These are phyloP conservation scores for Diacarnus erythraeanus DNA, from an alignment of 37 sponge, comb jelly and placozoan genomes.

Conservation along the genomic window DNA sequence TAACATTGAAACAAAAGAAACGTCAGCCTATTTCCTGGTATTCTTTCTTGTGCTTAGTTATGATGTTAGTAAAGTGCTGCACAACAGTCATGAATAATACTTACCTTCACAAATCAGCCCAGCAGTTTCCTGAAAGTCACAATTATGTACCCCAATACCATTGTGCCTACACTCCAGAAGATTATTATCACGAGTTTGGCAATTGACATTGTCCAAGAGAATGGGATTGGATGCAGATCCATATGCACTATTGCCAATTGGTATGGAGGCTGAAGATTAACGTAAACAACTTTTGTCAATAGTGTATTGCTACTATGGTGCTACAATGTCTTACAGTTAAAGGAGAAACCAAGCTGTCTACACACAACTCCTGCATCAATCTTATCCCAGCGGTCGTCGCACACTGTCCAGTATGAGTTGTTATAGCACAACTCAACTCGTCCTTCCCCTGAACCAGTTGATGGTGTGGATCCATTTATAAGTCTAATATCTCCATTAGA, in stretches of 20 bases:
- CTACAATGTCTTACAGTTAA: background rate
- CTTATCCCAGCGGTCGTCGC: conserved; percentile 46
- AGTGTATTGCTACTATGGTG: background rate
- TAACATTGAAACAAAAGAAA: too few species aligned
- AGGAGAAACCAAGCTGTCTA: background rate
- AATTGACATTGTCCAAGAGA: conserved; percentile 1
- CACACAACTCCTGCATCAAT: conserved; percentile 40
- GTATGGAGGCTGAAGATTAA: background rate
- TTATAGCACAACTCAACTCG: conserved; percentile 40
- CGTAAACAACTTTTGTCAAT: background rate
- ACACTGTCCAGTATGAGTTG: conserved; percentile 29
- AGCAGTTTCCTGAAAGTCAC: background rate
- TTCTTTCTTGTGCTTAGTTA: background rate
- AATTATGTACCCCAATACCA: background rate
- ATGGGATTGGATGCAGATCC: background rate
- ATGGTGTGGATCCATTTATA: conserved; percentile 23
- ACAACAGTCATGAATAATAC: too few species aligned
- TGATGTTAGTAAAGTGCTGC: too few species aligned
- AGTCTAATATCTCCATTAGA: conserved; percentile 22
- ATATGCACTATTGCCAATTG: background rate
- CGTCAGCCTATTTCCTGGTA: background rate
- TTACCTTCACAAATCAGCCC: conserved; percentile 16
- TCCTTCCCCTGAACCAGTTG: conserved; percentile 10
- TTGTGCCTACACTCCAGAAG: conserved; percentile 1
- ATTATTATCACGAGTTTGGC: background rate